Evolutionary conservation across 2,113 vertebrate genomes (phyloP).

Genomic region (Mohoua ochrocephala): DNA sequence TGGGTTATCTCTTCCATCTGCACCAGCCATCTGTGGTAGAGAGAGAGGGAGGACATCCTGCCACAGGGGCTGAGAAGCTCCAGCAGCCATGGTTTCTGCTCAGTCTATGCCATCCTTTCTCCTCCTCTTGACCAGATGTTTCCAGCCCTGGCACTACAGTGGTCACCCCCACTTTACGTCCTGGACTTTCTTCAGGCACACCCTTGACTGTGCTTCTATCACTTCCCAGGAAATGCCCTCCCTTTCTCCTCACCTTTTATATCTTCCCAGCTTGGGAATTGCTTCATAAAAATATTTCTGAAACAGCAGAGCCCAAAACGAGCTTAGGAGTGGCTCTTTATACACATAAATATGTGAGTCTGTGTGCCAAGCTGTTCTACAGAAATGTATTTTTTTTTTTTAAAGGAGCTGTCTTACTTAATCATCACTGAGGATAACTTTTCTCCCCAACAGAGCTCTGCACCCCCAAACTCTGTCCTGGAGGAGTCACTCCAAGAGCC

Average conservation of each 20-base stretch:
- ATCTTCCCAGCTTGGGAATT: background rate
- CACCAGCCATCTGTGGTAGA: background rate
- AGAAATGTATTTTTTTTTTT: background rate
- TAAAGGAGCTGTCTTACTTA: background rate
- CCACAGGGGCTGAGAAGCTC: background rate
- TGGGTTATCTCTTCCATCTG: background rate
- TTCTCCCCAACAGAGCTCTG: background rate
- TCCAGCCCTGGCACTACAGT: background rate
- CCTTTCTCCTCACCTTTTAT: background rate
- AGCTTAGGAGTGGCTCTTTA: background rate
- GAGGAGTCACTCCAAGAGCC: background rate
- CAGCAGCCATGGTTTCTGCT: background rate
- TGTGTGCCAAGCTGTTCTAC: background rate
- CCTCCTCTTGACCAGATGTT: background rate
- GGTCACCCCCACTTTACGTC: fast-evolving
- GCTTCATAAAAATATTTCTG: background rate
- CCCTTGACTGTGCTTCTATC: background rate
- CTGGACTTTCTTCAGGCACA: background rate
- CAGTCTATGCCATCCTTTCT: background rate
- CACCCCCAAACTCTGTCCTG: background rate
- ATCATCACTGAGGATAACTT: background rate
- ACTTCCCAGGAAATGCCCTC: background rate
- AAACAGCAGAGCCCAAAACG: background rate
- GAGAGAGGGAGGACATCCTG: background rate
- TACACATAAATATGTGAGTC: background rate